A percentile compares a stretch with the other conserved stretches of the same genome.
These are phyloP conservation scores for Zaprionus vittiger DNA, from an alignment of 1,140 invertebrate genomes.

Conservation along the genomic window DNA sequence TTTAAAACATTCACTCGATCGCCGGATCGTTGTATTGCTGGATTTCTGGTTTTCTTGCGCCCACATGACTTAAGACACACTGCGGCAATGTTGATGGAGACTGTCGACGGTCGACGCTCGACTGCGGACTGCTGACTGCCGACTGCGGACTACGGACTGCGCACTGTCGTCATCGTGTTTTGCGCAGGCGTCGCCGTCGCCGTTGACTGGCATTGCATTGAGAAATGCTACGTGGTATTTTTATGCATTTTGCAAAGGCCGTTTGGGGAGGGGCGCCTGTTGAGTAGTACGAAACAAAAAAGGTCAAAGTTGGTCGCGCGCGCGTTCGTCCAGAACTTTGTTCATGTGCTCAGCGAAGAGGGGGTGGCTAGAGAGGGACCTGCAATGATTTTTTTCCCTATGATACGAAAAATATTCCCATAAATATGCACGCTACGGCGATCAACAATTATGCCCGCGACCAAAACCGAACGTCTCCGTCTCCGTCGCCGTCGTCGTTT, in stretches of 20 bases:
- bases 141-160: conserved; percentile 18
- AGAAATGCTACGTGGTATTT: conserved; percentile 71
- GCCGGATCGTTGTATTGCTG: neutral
- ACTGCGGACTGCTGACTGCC: conserved; percentile 16
- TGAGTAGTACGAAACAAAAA: conserved; percentile 45
- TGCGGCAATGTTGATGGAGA: conserved; percentile 15
- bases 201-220: conserved; percentile 61
- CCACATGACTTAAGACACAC: conserved; percentile 32
- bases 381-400: conserved; percentile 63
- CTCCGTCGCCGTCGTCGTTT: conserved; percentile 26
- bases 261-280: neutral
- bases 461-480: conserved; percentile 62
- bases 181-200: conserved; percentile 67
- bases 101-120: conserved; percentile 34
- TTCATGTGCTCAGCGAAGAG: conserved; percentile 16
- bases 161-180: conserved; percentile 62
- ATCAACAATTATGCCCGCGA: conserved; percentile 76
- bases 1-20: conserved; percentile 60
- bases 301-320: conserved; percentile 79
- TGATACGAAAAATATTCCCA: conserved; percentile 70
- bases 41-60: conserved; percentile 43
- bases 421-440: conserved; percentile 80
- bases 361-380: conserved; percentile 17
- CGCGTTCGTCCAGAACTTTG: conserved; percentile 77
- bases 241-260: conserved; percentile 74